Evolutionary conservation across 2,797 vertebrate genomes (phyloP).

Genomic region (Tamandua tetradactyla): DNA sequence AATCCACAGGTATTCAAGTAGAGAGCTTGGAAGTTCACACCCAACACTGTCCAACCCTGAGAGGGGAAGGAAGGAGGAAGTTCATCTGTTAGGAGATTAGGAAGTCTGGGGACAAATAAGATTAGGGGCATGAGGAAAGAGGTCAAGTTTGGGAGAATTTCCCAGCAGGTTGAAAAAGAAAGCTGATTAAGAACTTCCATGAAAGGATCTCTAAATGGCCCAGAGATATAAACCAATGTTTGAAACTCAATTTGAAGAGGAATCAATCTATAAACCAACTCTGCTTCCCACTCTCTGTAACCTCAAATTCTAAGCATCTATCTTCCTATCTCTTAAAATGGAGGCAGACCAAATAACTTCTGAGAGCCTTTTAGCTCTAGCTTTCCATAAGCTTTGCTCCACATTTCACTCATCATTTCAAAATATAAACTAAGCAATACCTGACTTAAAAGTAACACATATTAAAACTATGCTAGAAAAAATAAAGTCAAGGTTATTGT

Average conservation of each 20-base stretch:
- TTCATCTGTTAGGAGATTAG: neutral
- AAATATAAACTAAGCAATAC: neutral
- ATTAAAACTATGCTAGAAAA: conserved; percentile 40
- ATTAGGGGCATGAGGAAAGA: neutral
- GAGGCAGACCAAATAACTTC: neutral
- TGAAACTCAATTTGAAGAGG: neutral
- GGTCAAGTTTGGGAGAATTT: neutral
- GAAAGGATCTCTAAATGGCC: neutral
- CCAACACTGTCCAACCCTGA: neutral
- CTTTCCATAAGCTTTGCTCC: neutral
- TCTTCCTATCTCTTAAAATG: neutral
- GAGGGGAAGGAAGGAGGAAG: neutral
- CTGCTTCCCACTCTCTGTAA: neutral
- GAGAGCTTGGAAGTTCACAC: neutral
- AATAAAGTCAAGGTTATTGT: neutral
- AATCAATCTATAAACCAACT: neutral
- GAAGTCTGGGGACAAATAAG: neutral
- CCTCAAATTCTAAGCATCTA: too few relatives aligned
- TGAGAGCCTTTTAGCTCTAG: neutral
- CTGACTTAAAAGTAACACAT: neutral
- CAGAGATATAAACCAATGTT: neutral
- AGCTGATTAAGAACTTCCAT: neutral
- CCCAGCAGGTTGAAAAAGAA: neutral
- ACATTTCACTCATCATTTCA: neutral
- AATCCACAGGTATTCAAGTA: neutral